Percentiles rank a stretch among this genome's conserved stretches.
Evolutionary conservation across 2,797 vertebrate genomes (phyloP).

Genomic region (Gymnothorax javanicus): DNA sequence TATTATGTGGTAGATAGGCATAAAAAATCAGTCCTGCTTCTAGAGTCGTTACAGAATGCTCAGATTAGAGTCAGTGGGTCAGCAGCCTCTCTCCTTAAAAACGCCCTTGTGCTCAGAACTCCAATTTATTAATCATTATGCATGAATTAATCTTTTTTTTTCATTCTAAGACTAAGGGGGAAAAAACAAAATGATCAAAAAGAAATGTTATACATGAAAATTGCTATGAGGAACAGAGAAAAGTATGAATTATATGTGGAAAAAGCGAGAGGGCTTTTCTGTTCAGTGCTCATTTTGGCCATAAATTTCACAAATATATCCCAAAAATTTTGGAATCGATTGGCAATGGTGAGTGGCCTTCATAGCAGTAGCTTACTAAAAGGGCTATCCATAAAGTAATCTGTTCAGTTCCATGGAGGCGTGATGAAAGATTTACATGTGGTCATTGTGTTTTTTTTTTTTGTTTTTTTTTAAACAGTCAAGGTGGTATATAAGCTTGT

Average conservation of each 20-base stretch:
- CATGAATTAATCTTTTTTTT: conserved; percentile 57
- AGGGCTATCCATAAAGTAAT: not conserved
- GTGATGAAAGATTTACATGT: not conserved
- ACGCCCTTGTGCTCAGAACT: conserved; percentile 1
- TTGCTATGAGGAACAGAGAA: not conserved
- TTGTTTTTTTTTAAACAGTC: no score
- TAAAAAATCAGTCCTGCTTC: not conserved
- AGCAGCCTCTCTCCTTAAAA: conserved; percentile 34
- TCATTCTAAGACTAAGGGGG: conserved; percentile 48
- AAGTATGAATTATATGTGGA: not conserved
- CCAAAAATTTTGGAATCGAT: not conserved
- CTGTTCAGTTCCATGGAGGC: not conserved
- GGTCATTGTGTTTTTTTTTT: not conserved
- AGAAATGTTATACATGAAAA: conserved; percentile 4
- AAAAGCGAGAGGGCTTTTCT: not conserved
- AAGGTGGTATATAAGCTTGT: not conserved
- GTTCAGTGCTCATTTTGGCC: not conserved
- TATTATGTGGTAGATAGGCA: not conserved
- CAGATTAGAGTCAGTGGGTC: conserved; percentile 45
- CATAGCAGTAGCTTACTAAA: not conserved
- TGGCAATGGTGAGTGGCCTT: not conserved
- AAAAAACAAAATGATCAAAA: conserved; percentile 30
- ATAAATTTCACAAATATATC: not conserved
- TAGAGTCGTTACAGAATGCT: not conserved
- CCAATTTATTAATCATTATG: conserved; percentile 40